Evolutionary conservation across 2,888 invertebrate genomes (phyloP).

Genomic region (Darwinula stevensoni): DNA sequence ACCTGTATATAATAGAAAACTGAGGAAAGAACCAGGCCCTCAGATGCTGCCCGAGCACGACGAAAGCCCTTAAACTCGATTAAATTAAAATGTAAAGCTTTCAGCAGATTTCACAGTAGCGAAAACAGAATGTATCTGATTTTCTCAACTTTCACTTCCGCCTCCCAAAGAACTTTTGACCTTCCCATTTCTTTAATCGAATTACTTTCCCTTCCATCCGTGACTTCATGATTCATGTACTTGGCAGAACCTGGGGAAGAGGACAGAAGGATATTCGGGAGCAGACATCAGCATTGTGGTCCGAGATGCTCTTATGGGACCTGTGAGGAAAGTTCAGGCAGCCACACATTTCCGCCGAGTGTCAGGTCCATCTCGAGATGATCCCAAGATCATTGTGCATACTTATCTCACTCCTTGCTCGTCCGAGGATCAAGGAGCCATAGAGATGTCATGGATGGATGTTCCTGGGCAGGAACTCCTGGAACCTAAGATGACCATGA

Average conservation of each 20-base stretch:
- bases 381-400: slow-evolving; percentile 47
- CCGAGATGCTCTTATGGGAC: slow-evolving; percentile 93
- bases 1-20: no score
- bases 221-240: no score
- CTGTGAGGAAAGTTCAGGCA: slow-evolving; percentile 89
- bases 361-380: slow-evolving; percentile 50
- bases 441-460: slow-evolving; percentile 94
- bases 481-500: slow-evolving; percentile 82
- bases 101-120: no score
- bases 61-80: no score
- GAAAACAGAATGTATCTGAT: no score
- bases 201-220: no score
- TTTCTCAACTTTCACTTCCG: no score
- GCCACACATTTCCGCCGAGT: slow-evolving; percentile 84
- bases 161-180: no score
- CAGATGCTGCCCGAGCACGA: no score
- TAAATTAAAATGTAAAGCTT: no score
- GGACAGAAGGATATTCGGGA: slow-evolving; percentile 87
- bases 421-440: slow-evolving; percentile 71
- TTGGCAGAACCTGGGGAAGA: slow-evolving; percentile 43
- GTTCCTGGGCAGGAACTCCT: slow-evolving; percentile 79
- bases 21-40: no score
- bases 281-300: slow-evolving; percentile 95
- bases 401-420: slow-evolving; percentile 88
- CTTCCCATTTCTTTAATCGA: no score